Base-by-base conservation (phyloP, 2,113 vertebrate species). In the Alectura lathami region DNA sequence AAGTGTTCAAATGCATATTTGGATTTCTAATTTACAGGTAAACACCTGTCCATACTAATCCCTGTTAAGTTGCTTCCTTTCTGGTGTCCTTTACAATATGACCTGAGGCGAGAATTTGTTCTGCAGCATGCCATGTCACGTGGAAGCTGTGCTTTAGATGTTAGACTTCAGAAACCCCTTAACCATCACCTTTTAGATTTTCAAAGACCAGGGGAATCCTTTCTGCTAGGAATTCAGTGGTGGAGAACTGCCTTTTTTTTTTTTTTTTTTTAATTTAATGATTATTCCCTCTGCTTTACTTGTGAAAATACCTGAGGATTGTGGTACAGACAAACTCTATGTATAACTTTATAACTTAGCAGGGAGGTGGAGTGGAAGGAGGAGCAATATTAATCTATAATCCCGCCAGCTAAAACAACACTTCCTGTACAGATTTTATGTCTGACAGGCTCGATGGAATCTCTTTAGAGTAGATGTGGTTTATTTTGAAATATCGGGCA, bases 381-480 rank as follows among this genome's bases (percentile, higher is more conserved):
- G 24, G n/a, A 69, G 11, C n/a, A 88, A 51, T 1, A 3, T 56
- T 80, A 1, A 2, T 54, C 63, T 38, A 3, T 69, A 70, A 50
- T 36, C 48, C 59, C 50, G 42, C 24, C 32, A 78, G 48, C 50
- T 85, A 69, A 77, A 92, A 75, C 36, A 88, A 74, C 91, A 48
- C 72, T 75, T 67, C 53, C 51, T 89, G 20, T 84, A 94, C 81
- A 78, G 47, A 51, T 88, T 94, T 94, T 69, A 69, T 70, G 88
- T 63, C 64, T 56, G 5, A 66, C 48, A 26, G 32, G 51, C 60
- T 92, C 80, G 56, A n/a, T 89, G 74, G 21, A 70, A 45, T 76
- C 51, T 78, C 81, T 96, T 59, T 56, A 63, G 78, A 94, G 89
- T 50, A 67, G 82, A 60, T 43, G 14, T 91, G 62, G 42, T 84